phyloP scores from a whole-genome alignment of 2,888 invertebrate genomes.

The Halictus quadricinctus region DNA sequence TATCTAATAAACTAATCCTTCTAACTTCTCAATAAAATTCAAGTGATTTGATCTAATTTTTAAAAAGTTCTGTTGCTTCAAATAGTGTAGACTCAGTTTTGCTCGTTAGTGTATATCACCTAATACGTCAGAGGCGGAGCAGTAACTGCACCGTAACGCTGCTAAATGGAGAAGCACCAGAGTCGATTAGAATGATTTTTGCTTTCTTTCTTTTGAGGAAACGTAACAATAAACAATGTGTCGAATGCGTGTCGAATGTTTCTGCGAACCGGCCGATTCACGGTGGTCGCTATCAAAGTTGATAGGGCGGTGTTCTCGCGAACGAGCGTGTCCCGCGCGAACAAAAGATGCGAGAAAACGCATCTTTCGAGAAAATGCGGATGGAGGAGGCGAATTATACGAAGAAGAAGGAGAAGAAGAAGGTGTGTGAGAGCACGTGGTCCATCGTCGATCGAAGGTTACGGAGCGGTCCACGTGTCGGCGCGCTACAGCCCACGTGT shows the following conservation, averaged over 20 bases:
- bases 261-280: not conserved
- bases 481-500: conserved; percentile 57
- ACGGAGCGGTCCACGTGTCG: conserved; percentile 61
- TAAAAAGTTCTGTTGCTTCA: too few species aligned
- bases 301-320: conserved; percentile 9
- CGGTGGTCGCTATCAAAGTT: conserved; percentile 20
- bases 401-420: not conserved
- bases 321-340: conserved; percentile 8
- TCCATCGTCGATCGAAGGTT: conserved; percentile 49
- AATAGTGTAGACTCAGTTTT: too few species aligned
- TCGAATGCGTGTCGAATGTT: not conserved
- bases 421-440: conserved; percentile 47
- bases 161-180: too few species aligned
- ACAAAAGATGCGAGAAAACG: not conserved
- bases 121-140: too few species aligned
- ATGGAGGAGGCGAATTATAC: not conserved
- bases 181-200: too few species aligned
- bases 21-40: too few species aligned
- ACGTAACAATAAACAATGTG: conserved; percentile 1
- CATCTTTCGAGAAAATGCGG: not conserved
- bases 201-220: not conserved
- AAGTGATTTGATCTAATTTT: too few species aligned
- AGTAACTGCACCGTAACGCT: too few species aligned
- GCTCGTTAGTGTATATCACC: too few species aligned
- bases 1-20: too few species aligned